Base-by-base conservation (phyloP, 2,113 vertebrate species). In the Cathartes aura region DNA sequence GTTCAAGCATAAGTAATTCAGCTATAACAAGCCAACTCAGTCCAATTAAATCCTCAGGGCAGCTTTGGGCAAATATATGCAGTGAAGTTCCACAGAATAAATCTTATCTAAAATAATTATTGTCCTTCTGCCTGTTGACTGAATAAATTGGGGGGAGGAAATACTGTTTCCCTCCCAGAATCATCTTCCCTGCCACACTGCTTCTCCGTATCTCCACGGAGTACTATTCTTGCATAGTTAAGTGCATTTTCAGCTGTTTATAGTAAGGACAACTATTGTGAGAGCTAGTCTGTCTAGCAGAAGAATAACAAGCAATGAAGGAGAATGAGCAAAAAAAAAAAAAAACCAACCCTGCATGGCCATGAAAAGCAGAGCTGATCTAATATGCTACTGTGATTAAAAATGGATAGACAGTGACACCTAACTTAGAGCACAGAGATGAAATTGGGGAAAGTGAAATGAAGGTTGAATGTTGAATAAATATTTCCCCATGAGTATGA, bases 21-120 rank as follows among this genome's bases (percentile, higher is more conserved):
- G 67, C 93, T 90, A 7, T 86, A 96, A 86, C 71, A 59, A 98
- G 90, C 90, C 94, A 82, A 53, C 90, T 89, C 86, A 29, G 84
- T 56, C 82, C 94, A 97, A 87, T 96, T 96, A 97, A 96, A 88
- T 92, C 93, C 95, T 96, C 78, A 11, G 93, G 87, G 90, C 15
- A 89, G 91, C 82, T 96, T 73, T 95, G 80, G 92, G 94, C 88
- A 95, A 80, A 91, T 34, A 81, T 55, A 45, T 24, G 83, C 73
- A 79, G 78, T 16, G 42, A 74, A 73, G 21, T 68, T 93, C 80
- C 91, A 93, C 50, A 88, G 70, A 60, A 68, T 90, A 75, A 93
- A 72, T 94, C 12, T 27, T 79, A 58, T 78, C 86, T 72, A 38
- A 87, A 83, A 82, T 92, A 78, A 85, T 93, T 89, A 73, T 23